These are phyloP conservation scores for Tenualosa ilisha DNA, from an alignment of 2,797 vertebrate species.

Conservation along the genomic window DNA sequence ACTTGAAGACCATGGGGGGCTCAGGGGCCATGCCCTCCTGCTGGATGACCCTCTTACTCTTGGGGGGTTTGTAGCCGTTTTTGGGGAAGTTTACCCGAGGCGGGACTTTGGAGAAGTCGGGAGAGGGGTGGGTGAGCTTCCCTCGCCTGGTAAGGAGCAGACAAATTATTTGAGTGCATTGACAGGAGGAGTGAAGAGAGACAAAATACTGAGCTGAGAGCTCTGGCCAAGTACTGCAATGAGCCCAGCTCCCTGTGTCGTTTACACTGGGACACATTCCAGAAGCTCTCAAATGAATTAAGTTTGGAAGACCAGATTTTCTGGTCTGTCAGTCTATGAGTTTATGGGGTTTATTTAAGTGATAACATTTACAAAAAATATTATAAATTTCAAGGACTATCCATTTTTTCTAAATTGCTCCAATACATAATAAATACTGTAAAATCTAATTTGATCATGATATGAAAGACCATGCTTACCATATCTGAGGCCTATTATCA, in stretches of 20 bases:
- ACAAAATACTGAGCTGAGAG: not conserved
- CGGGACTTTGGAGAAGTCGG: conserved; percentile 90
- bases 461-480: not conserved
- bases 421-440: not conserved
- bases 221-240: not conserved
- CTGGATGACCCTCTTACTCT: conserved; percentile 59
- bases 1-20: conserved; percentile 78
- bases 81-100: conserved; percentile 83
- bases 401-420: not conserved
- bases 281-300: not conserved
- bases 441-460: not conserved
- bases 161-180: not conserved
- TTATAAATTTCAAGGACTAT: not conserved
- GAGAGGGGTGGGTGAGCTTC: conserved; percentile 75
- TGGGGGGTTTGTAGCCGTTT: conserved; percentile 81
- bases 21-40: conserved; percentile 24
- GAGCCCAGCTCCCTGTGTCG: not conserved
- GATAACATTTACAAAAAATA: not conserved
- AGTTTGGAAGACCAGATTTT: not conserved
- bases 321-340: not conserved
- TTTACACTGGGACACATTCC: not conserved
- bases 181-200: not conserved
- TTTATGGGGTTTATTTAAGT: not conserved
- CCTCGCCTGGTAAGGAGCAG: conserved; percentile 63
- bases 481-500: not conserved